Conservation (phyloP, 2,797 vertebrate genomes). For the Pogonophryne albipinna region DNA sequence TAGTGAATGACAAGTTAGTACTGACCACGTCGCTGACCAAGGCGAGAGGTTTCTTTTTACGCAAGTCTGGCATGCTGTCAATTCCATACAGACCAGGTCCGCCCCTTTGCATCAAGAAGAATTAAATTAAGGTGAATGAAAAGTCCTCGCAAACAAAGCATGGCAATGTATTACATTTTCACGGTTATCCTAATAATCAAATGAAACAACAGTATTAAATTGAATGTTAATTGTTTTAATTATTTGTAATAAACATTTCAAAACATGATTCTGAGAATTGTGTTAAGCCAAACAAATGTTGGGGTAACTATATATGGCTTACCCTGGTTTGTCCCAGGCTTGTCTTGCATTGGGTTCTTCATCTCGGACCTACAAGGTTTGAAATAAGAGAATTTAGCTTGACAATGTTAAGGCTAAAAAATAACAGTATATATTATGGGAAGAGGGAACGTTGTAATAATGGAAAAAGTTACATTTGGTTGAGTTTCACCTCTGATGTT, state of each 20-base stretch:
- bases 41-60: conserved; percentile 95
- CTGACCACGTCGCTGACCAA: conserved; percentile 99
- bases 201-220: background rate
- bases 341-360: conserved; percentile 88
- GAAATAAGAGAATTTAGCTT: conserved; percentile 34
- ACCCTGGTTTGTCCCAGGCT: conserved; percentile 94
- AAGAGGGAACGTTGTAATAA: conserved; percentile 26
- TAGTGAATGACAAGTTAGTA: conserved; percentile 32
- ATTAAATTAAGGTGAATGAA: background rate
- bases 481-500: conserved; percentile 79
- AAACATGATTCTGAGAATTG: background rate
- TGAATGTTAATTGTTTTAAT: background rate
- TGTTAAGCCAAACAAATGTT: background rate
- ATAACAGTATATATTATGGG: conserved; percentile 1
- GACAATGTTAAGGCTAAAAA: background rate
- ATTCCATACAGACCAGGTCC: conserved; percentile 96
- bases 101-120: conserved; percentile 81
- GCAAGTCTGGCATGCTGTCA: conserved; percentile 98
- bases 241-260: background rate
- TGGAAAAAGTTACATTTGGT: conserved; percentile 59
- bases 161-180: background rate
- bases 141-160: background rate
- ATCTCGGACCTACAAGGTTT: conserved; percentile 86
- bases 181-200: background rate
- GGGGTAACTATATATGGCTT: conserved; percentile 68